Base-by-base conservation (phyloP, 2,888 invertebrate genomes). In the Lepidocyrtinus sp. region DNA sequence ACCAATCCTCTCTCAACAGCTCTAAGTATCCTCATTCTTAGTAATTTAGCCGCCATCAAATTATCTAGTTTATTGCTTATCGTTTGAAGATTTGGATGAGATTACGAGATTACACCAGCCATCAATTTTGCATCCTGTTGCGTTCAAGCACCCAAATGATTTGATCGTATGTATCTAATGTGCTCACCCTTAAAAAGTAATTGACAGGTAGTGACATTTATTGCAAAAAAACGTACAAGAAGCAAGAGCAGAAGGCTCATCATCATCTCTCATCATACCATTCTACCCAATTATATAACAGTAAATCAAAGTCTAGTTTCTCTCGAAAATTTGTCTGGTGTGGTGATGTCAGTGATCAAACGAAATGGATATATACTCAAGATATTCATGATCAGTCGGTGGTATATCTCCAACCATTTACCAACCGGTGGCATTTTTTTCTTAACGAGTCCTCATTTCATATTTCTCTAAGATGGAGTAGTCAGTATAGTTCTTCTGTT, bases 151-250 rank as follows among this genome's bases (percentile, higher is more conserved):
- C n/a, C n/a, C n/a, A n/a, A n/a, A n/a, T n/a, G n/a, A n/a, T n/a
- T n/a, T n/a, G n/a, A n/a, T n/a, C n/a, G n/a, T n/a, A n/a, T n/a
- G n/a, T n/a, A n/a, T n/a, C n/a, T n/a, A n/a, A n/a, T n/a, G n/a
- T n/a, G n/a, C n/a, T 36, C 45, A 64, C 45, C 25, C 15, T 46
- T 73, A 27, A 55, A 3, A 1, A n/a, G 15, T 76, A 70, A 76
- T 76, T 76, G 76, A 76, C 76, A 76, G 59, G 36, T 5, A 36
- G 64, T 70, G 76, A 76, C 76, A 76, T 71, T 76, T 76, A 70
- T 71, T 59, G 68, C 69, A 63, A 63, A 61, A 50, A 75, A 68
- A 64, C 22, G 68, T 65, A 68, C 59, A 65, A 55, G 36, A 55
- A 61, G 61, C 26, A 59, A 69, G 69, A 59, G 26, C 61, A 25